These are phyloP conservation scores for Calephelis virginiensis DNA, from an alignment of 1,140 invertebrate genomes.

Conservation along the genomic window DNA sequence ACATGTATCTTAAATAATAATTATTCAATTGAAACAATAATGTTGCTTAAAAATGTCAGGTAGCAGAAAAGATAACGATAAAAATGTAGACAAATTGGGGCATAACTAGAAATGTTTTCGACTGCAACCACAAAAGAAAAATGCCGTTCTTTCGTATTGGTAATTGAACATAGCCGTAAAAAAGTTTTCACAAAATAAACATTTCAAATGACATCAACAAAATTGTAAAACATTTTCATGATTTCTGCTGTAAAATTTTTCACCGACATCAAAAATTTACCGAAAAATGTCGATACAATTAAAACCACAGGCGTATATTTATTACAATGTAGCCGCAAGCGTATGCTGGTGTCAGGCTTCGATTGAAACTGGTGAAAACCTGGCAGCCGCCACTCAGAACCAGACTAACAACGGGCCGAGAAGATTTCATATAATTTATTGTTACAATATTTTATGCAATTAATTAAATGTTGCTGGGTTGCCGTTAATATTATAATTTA, in stretches of 20 bases:
- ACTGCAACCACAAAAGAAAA: too few species aligned
- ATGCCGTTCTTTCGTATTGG: too few species aligned
- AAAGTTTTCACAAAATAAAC: too few species aligned
- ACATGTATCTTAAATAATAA: too few species aligned
- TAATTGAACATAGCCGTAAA: too few species aligned
- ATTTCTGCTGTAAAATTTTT: background rate
- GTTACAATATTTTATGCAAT: conserved; percentile 27
- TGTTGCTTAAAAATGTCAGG: too few species aligned
- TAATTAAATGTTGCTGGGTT: conserved; percentile 24
- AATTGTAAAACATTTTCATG: conserved; percentile 9
- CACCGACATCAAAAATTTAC: conserved; percentile 4
- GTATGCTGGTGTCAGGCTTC: conserved; percentile 26
- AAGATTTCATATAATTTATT: conserved; percentile 31
- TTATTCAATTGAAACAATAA: too few species aligned
- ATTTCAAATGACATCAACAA: background rate
- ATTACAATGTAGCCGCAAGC: conserved; percentile 25
- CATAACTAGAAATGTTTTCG: too few species aligned
- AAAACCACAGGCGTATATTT: conserved; percentile 28
- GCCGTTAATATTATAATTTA: too few species aligned
- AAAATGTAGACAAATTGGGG: too few species aligned
- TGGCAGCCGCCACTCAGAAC: conserved; percentile 29
- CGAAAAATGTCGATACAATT: conserved; percentile 20
- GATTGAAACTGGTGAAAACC: conserved; percentile 20
- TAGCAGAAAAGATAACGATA: too few species aligned
- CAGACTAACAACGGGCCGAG: conserved; percentile 3